These are phyloP conservation scores for Urophycis tenuis DNA, from an alignment of 2,797 vertebrate genomes.

Conservation along the genomic window DNA sequence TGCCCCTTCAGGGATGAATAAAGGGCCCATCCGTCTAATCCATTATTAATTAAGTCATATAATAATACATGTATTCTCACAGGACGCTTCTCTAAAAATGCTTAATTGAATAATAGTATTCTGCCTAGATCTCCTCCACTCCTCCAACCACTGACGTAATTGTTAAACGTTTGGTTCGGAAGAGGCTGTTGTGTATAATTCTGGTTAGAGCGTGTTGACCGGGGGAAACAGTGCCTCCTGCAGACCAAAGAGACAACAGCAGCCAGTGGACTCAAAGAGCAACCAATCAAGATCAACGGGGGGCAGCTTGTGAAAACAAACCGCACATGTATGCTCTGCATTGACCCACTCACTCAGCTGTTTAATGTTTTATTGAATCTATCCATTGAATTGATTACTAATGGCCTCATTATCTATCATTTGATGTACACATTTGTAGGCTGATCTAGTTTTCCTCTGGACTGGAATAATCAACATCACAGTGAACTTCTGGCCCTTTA, in stretches of 20 bases:
- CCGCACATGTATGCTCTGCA: background rate
- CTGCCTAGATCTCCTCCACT: background rate
- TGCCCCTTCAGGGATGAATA: background rate
- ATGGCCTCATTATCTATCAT: too few relatives aligned
- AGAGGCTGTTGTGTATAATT: slow-evolving; percentile 7
- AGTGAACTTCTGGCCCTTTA: too few relatives aligned
- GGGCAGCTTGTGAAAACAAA: background rate
- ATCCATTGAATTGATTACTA: background rate
- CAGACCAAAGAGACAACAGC: background rate
- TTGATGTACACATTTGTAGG: too few relatives aligned
- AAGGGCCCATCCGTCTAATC: background rate
- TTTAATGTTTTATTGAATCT: background rate
- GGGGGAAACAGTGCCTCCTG: background rate
- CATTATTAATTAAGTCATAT: background rate
- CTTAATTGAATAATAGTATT: too few relatives aligned
- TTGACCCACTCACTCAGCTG: background rate
- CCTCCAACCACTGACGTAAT: slow-evolving; percentile 4
- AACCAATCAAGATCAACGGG: background rate
- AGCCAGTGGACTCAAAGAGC: background rate
- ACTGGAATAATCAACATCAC: too few relatives aligned
- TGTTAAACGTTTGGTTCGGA: slow-evolving; percentile 1
- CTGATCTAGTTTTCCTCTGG: background rate
- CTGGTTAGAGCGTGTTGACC: background rate
- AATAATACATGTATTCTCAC: background rate
- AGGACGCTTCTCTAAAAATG: background rate